Evolutionary conservation across 2,113 vertebrate genomes (phyloP), one percentile per base, ranked within the genome.

Genomic region (Onychostruthus taczanowskii): DNA sequence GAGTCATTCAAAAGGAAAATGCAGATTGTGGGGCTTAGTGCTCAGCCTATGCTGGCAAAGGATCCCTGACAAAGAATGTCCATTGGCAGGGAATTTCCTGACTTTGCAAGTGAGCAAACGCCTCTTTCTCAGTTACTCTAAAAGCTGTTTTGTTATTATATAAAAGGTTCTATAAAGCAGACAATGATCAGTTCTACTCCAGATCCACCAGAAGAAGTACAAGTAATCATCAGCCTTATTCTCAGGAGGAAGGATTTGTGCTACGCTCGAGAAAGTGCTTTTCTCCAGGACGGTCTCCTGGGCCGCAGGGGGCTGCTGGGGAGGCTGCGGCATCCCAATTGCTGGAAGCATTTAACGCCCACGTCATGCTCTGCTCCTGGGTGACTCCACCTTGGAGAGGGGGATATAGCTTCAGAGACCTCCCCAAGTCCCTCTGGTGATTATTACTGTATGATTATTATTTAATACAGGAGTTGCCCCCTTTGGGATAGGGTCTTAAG

Each of bases 41-140:
- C 86, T 93, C 95, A 96, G 95, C 86, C 90, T 92, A 95, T 83
- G 94, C 90, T 96, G 95, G 96, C 95, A 97, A 85, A 94, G 95
- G 77, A 95, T 95, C 68, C 41, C 78, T 1, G 41, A 75, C 93
- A 97, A 96, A 89, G 95, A 96, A 96, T 97, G 96, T 97, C 96
- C 94, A 97, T 94, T 96, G 96, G 97, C 96, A 97, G 93, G 88
- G 94, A 97, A 97, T 94, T 93, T 96, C 96, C 96, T 97, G 97
- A 97, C 96, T 95, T 93, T 96, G 95, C 95, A 97, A 97, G 96
- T 75, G 92, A 97, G 93, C 95, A 94, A 89, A 96, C 30, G 67
- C 93, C 91, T 97, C 90, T 96, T 87, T 96, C 87, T 91, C 11
- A 13, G 84, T 88, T 80, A 92, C 91, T 95, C 89, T 94, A 90